These are phyloP conservation scores for Lerista edwardsae DNA, from an alignment of 2,797 vertebrate genomes.

Conservation along the genomic window DNA sequence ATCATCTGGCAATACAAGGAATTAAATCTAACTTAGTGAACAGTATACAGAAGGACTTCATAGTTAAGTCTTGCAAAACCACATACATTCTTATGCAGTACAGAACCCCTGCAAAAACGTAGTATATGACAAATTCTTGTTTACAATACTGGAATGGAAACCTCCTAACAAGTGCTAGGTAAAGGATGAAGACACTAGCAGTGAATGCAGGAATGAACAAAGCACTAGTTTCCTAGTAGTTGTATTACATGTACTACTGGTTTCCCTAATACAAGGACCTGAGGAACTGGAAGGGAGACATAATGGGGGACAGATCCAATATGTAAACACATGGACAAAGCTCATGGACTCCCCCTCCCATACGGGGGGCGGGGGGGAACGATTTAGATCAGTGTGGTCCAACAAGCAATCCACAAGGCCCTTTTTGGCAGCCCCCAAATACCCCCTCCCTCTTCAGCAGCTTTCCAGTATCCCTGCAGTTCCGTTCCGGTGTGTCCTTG, in stretches of 20 bases:
- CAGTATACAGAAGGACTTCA: not conserved
- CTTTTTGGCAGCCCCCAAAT: too few relatives aligned
- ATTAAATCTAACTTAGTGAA: constrained; percentile 14
- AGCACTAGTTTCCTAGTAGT: not conserved
- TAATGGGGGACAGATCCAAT: not conserved
- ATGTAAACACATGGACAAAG: not conserved
- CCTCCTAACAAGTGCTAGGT: not conserved
- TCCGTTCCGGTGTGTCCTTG: too few relatives aligned
- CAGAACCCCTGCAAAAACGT: not conserved
- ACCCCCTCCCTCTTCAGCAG: too few relatives aligned
- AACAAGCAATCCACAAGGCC: too few relatives aligned
- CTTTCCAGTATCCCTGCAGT: too few relatives aligned
- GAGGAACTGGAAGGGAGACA: not conserved
- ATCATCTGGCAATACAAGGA: constrained; percentile 58
- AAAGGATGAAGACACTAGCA: not conserved
- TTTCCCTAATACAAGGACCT: not conserved
- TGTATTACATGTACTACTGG: not conserved
- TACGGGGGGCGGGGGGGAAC: too few relatives aligned
- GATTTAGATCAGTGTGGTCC: too few relatives aligned
- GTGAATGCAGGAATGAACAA: not conserved
- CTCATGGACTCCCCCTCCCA: too few relatives aligned
- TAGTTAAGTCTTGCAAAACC: not conserved
- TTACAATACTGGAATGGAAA: not conserved
- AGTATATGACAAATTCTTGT: too few relatives aligned
- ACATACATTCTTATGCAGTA: not conserved